A percentile compares a stretch with the other conserved stretches of the same genome.
Evolutionary conservation across 2,888 invertebrate genomes (phyloP).

Genomic region (Noctua janthina): DNA sequence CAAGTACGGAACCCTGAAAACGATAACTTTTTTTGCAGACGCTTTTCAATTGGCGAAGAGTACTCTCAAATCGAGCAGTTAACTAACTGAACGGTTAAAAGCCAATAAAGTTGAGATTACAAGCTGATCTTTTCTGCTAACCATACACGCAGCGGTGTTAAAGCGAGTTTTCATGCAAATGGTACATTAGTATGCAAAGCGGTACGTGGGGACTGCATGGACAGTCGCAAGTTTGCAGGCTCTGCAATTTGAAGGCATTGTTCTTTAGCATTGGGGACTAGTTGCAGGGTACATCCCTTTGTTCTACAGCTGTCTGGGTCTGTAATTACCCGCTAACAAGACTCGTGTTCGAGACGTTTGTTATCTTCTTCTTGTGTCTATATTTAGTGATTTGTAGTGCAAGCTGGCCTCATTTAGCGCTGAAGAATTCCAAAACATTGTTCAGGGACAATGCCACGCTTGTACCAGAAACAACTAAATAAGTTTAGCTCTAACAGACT

Average conservation of each 20-base stretch:
- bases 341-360: neutral
- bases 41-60: constrained; percentile 10
- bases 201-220: neutral
- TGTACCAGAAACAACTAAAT: neutral
- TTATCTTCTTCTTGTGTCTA: constrained; percentile 2
- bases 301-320: neutral
- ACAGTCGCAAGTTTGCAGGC: neutral
- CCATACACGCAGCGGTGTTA: neutral
- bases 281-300: constrained; percentile 6
- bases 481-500: neutral
- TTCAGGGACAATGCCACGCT: too few relatives aligned
- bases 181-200: constrained; percentile 47
- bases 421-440: neutral
- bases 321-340: constrained; percentile 16
- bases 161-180: constrained; percentile 54
- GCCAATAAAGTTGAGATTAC: constrained; percentile 13
- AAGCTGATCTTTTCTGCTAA: constrained; percentile 29
- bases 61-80: constrained; percentile 15
- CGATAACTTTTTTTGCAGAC: neutral
- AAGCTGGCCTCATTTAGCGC: neutral
- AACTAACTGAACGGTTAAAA: constrained; percentile 18
- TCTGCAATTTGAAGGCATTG: constrained; percentile 47
- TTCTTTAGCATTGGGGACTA: neutral
- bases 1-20: neutral
- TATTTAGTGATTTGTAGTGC: neutral